A percentile compares a stretch with the other conserved stretches of the same genome.
These are phyloP conservation scores for Onthophagus sagittarius DNA, from an alignment of 2,888 invertebrate species.

Conservation along the genomic window DNA sequence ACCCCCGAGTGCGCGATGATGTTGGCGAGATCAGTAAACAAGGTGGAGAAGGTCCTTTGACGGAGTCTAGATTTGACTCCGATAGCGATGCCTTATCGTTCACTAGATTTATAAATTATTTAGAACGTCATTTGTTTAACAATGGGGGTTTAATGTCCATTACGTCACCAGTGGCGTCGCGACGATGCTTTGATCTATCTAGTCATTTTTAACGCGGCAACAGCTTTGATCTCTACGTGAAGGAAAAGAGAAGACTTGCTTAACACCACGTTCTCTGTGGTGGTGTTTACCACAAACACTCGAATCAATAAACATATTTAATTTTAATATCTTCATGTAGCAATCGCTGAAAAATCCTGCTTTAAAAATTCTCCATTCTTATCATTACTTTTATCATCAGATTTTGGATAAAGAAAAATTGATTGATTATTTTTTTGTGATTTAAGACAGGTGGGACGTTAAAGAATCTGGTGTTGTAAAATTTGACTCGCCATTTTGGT, in stretches of 20 bases:
- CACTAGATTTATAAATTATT: slow-evolving; percentile 37
- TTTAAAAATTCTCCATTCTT: too few relatives aligned
- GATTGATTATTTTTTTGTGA: neutral
- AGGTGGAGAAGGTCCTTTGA: neutral
- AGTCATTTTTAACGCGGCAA: too few relatives aligned
- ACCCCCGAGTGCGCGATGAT: neutral
- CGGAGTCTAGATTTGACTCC: slow-evolving; percentile 35
- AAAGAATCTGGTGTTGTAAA: neutral
- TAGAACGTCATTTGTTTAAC: slow-evolving; percentile 36
- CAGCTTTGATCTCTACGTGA: too few relatives aligned
- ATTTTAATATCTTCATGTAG: neutral
- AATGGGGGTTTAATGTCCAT: slow-evolving; percentile 28
- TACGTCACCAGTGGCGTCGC: slow-evolving; percentile 27
- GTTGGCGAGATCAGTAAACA: neutral
- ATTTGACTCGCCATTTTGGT: neutral
- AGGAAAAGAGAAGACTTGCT: too few relatives aligned
- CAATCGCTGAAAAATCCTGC: neutral
- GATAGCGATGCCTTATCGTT: slow-evolving; percentile 38
- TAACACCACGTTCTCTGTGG: neutral
- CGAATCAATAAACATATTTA: slow-evolving; percentile 10
- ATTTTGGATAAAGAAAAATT: too few relatives aligned
- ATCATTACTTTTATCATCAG: too few relatives aligned
- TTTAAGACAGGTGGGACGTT: neutral
- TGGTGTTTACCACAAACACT: slow-evolving; percentile 4
- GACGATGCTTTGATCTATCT: slow-evolving; percentile 25